Conservation (phyloP, 2,888 invertebrate species). For the Atrina japonica region DNA sequence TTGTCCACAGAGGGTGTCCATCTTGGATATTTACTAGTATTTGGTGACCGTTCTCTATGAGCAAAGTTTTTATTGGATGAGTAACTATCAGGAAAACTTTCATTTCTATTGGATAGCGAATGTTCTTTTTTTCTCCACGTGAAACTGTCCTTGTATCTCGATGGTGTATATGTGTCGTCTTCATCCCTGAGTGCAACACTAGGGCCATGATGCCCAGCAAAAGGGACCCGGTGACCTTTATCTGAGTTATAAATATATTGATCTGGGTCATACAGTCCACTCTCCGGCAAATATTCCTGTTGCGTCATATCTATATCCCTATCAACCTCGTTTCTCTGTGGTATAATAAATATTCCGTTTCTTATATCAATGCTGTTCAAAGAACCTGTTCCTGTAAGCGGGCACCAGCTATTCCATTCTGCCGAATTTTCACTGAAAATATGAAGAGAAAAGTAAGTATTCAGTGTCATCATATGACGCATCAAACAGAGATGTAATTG, state of each 20-base stretch:
- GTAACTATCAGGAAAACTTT: slow-evolving; percentile 18
- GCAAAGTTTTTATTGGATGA: slow-evolving; percentile 13
- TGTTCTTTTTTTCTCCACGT: slow-evolving; percentile 5
- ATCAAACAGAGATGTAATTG: too few species aligned
- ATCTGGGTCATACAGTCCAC: slow-evolving; percentile 49
- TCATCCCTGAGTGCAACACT: slow-evolving; percentile 29
- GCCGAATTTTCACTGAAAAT: slow-evolving; percentile 73
- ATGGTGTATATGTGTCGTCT: not conserved
- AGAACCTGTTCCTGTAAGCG: slow-evolving; percentile 73
- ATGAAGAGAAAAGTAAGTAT: slow-evolving; percentile 2
- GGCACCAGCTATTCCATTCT: slow-evolving; percentile 74
- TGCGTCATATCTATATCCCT: slow-evolving; percentile 41
- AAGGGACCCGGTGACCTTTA: slow-evolving; percentile 50
- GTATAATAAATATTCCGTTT: slow-evolving; percentile 68
- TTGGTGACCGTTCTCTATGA: slow-evolving; percentile 21
- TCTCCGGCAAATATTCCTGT: slow-evolving; percentile 38
- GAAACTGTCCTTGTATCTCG: not conserved
- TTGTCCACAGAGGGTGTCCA: slow-evolving; percentile 4
- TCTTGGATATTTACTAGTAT: slow-evolving; percentile 1
- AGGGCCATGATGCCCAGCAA: slow-evolving; percentile 32
- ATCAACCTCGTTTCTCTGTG: slow-evolving; percentile 60
- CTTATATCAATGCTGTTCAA: slow-evolving; percentile 52
- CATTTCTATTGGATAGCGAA: not conserved
- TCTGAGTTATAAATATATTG: slow-evolving; percentile 50
- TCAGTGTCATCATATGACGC: too few species aligned